Base-by-base conservation (phyloP, 2,888 invertebrate species). In the Adela reaumurella region DNA sequence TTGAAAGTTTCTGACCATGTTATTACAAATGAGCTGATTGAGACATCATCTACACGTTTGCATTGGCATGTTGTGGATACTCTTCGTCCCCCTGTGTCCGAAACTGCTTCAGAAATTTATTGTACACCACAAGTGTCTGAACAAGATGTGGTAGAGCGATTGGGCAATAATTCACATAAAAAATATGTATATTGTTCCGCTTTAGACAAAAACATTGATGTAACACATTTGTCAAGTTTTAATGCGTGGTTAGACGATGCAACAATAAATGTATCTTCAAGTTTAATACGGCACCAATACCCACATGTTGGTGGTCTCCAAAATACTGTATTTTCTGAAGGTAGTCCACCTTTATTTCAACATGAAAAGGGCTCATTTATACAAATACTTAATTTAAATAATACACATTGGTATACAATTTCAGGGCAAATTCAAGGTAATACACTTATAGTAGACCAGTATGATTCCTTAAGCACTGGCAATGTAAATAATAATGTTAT, bases 221-320 rank as follows among this genome's bases (percentile, higher is more conserved):
- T 14, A 3, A 11, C 4, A 6, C 28, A 18, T 6, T 24, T 18
- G 4, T 10, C 14, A 11, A 46, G 5, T 46, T n/a, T 17, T 20
- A 17, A 19, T 10, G 3, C 6, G 17, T 46, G 46, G 46, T 19
- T 46, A 46, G 46, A 46, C 20, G 46, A 46, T 46, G 46, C 16
- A 3, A 46, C 20, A 19, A 46, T 46, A 6, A 24, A 46, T 46
- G 10, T 8, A 20, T 20, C 46, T 46, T 46, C 20, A 46, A n/a
- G 8, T 14, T 16, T 46, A 17, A 18, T 46, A 11, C 5, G 16
- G 14, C 5, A 10, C 4, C 16, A 46, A 46, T 24, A 46, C 17
- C 6, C n/a, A 2, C 4, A 6, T 17, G 24, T 19, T 19, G 24
- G 14, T 19, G n/a, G 14, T 3, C 24, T 24, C 24, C 24, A 24